Evolutionary conservation across 2,113 vertebrate species (phyloP).

Genomic region (Casuarius casuarius): DNA sequence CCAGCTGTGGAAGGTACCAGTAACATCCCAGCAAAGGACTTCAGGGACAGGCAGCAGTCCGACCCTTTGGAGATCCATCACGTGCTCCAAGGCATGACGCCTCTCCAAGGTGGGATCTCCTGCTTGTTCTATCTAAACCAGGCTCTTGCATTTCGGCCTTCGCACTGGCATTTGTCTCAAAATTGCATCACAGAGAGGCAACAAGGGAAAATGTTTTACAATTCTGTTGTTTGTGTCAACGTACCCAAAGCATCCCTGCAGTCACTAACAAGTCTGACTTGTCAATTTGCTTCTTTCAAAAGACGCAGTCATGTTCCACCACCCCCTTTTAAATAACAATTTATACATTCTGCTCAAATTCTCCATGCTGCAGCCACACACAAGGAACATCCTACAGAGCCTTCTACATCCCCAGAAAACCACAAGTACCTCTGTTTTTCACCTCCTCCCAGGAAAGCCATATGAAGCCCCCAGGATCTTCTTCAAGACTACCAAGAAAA

Average conservation of each 20-base stretch:
- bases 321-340: neutral
- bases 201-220: fast-evolving
- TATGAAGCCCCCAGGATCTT: neutral
- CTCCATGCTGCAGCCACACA: fast-evolving
- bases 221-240: neutral
- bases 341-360: neutral
- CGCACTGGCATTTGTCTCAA: neutral
- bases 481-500: neutral
- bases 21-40: neutral
- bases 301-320: neutral
- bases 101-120: no score
- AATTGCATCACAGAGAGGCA: neutral
- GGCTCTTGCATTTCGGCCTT: neutral
- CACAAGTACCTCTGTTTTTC: fast-evolving
- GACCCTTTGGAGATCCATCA: neutral
- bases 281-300: neutral
- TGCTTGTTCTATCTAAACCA: neutral
- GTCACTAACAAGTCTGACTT: neutral
- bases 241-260: neutral
- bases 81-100: neutral
- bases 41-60: neutral
- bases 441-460: neutral
- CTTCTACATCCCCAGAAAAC: neutral
- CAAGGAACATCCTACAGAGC: neutral
- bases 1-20: neutral